Conservation (phyloP, 2,113 vertebrate genomes). For the Trochalopteron elliotii region DNA sequence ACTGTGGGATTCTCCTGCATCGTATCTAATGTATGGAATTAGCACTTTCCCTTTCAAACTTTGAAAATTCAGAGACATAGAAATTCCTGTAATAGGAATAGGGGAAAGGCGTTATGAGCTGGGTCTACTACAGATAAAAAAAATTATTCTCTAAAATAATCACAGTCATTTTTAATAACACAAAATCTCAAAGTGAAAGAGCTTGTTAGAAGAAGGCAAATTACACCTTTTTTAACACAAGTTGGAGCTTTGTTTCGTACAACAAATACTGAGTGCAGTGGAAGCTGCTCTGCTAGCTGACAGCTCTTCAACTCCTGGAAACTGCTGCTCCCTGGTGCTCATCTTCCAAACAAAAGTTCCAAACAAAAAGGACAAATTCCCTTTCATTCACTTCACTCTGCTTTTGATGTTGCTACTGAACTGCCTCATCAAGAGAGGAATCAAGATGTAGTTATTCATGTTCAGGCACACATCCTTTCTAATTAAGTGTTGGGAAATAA, state of each 20-base stretch:
- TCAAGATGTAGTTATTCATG: background rate
- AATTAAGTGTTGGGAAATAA: background rate
- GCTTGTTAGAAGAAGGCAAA: background rate
- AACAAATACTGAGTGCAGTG: background rate
- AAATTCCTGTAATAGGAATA: background rate
- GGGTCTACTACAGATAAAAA: background rate
- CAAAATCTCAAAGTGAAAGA: background rate
- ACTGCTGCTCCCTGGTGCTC: slow-evolving; percentile 64
- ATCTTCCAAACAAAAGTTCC: slow-evolving; percentile 5
- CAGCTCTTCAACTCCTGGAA: slow-evolving; percentile 46
- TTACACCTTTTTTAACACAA: background rate
- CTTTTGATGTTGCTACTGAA: background rate
- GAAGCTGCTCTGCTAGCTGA: background rate
- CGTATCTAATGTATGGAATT: background rate
- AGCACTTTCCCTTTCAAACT: background rate
- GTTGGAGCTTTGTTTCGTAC: background rate
- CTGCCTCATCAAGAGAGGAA: background rate
- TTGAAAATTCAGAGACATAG: background rate
- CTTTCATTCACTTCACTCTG: background rate
- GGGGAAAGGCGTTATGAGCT: background rate
- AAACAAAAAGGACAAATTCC: background rate
- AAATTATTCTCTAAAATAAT: background rate
- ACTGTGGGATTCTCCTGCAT: background rate
- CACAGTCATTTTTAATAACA: background rate
- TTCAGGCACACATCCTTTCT: background rate